Percentiles rank a stretch among this genome's conserved stretches.
These are phyloP conservation scores for Uloborus diversus DNA, from an alignment of 1,140 invertebrate species.

Conservation along the genomic window DNA sequence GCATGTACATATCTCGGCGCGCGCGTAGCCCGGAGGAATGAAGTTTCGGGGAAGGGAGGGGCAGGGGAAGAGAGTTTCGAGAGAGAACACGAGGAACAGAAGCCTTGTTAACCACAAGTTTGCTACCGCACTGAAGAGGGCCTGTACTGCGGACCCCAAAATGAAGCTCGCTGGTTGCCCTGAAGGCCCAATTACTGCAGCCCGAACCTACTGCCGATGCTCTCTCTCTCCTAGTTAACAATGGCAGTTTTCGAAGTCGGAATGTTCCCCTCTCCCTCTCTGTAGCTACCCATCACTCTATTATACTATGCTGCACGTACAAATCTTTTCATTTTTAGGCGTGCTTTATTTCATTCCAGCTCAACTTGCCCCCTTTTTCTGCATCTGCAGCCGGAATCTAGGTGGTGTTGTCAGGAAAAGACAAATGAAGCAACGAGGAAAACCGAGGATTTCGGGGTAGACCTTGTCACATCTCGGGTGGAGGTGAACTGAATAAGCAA, in stretches of 20 bases:
- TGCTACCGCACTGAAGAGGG: slow-evolving; percentile 47
- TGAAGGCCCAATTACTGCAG: slow-evolving; percentile 54
- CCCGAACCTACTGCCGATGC: background rate
- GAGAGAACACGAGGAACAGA: slow-evolving; percentile 9
- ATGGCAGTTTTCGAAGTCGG: slow-evolving; percentile 42
- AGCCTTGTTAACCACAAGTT: slow-evolving; percentile 56
- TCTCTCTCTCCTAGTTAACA: slow-evolving; percentile 51
- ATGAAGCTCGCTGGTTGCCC: slow-evolving; percentile 43
- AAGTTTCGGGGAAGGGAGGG: slow-evolving; percentile 29
- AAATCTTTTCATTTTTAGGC: slow-evolving; percentile 53
- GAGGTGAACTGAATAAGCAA: background rate
- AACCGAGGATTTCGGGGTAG: background rate
- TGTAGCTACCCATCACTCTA: slow-evolving; percentile 41
- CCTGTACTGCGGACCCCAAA: background rate
- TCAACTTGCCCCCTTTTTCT: background rate
- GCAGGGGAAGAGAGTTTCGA: too few species aligned
- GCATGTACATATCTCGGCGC: slow-evolving; percentile 13
- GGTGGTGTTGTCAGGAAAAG: background rate
- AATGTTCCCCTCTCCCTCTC: slow-evolving; percentile 11
- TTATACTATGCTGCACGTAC: slow-evolving; percentile 37
- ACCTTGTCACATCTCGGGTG: background rate
- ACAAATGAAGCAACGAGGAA: background rate
- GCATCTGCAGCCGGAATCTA: background rate
- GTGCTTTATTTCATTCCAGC: slow-evolving; percentile 29
- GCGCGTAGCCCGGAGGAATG: slow-evolving; percentile 46